Evolutionary conservation across 2,888 invertebrate genomes (phyloP), one percentile per base, ranked within the genome.

Genomic region (Rhagonycha lutea): DNA sequence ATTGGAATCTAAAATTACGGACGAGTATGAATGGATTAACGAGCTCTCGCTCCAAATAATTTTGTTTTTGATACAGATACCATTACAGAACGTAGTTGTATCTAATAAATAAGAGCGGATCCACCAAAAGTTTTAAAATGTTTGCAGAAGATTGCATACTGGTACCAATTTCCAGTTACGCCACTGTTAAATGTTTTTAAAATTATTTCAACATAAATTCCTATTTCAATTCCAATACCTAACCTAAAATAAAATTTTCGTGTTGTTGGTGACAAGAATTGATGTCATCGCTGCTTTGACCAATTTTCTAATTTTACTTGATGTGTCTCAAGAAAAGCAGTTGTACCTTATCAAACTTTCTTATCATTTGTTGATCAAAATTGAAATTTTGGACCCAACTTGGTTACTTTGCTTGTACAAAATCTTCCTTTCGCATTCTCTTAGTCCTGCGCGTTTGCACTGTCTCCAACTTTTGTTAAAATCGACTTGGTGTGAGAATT

Each of bases 311-410:
- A 87, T 93, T 67, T 85, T 95, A 18, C 85, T 94, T 68, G 94
- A 95, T 84, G 91, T 92, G 67, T 88, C 94, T 67, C 93, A 94
- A 86, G 95, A 95, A 84, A 94, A 93, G 82, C 94, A 94, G 84
- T 90, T 91, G 72, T 94, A 95, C 86, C 91, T 95, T 75, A 91
- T 95, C 11, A 87, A 91, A 75, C 94, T 94, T 60, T 90, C 92
- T 14, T 86, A 95, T 62, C 88, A 89, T 2, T 80, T 88, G 69
- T 76, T 89, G 72, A 74, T 83, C 14, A 82, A 78, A 74, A 81
- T 88, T 60, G 76, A 78, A 73, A 69, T 75, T 68, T 79, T 86
- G 63, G 81, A 85, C 75, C 60, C 72, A 14, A 78, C 79, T 0
- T 86, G 86, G 86, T 77, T 81, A 78, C 78, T 78, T 14, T 83